Percentiles rank a stretch among this genome's conserved stretches.
These are phyloP conservation scores for Brachyptera risi DNA, from an alignment of 2,888 invertebrate genomes.

Conservation along the genomic window DNA sequence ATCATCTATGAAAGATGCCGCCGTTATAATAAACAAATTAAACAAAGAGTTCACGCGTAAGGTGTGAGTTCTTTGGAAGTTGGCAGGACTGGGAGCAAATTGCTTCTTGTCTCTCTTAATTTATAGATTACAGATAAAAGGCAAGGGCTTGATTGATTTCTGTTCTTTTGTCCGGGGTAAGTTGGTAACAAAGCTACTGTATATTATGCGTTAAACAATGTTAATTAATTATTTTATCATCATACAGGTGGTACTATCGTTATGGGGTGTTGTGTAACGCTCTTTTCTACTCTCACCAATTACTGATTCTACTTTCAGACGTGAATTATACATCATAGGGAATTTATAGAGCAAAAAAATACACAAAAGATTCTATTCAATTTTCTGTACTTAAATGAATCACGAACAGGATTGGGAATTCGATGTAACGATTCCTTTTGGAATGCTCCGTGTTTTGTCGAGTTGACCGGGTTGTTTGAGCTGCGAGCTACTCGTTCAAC, in stretches of 20 bases:
- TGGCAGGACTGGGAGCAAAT: neutral
- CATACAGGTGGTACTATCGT: neutral
- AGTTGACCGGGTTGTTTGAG: too few species aligned
- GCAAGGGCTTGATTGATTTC: constrained; percentile 11
- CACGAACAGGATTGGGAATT: too few species aligned
- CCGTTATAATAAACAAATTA: constrained; percentile 16
- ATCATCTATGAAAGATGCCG: constrained; percentile 7
- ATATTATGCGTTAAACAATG: constrained; percentile 11
- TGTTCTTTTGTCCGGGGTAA: neutral
- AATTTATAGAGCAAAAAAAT: neutral
- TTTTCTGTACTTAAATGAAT: too few species aligned
- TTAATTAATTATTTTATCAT: constrained; percentile 18
- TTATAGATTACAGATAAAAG: constrained; percentile 18
- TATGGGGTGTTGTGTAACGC: neutral
- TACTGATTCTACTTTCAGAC: too few species aligned
- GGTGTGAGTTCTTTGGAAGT: neutral
- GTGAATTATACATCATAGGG: too few species aligned
- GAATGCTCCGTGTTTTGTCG: too few species aligned
- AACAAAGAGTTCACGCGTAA: neutral
- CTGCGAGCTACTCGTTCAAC: too few species aligned
- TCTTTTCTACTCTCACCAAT: too few species aligned
- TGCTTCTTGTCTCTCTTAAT: constrained; percentile 19
- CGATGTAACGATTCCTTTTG: too few species aligned
- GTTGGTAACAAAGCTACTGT: constrained; percentile 20
- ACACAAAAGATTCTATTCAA: too few species aligned